Percentiles rank a stretch among this genome's conserved stretches.
These are phyloP conservation scores for Urocitellus parryii DNA, from an alignment of 2,113 vertebrate species.

Conservation along the genomic window DNA sequence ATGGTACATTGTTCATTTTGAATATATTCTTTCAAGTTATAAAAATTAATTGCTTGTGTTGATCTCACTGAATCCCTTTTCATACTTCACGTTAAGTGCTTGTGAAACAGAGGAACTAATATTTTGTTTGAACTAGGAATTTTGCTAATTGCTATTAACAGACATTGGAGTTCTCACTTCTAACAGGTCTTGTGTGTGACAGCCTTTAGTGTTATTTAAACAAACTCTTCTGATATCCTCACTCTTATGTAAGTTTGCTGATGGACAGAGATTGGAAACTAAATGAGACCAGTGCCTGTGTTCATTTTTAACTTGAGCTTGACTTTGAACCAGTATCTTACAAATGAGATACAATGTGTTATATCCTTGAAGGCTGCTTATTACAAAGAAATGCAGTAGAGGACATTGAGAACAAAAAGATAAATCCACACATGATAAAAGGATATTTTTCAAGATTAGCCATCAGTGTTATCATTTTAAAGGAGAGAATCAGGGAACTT, in stretches of 20 bases:
- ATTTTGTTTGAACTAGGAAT: slow-evolving; percentile 37
- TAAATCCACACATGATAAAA: slow-evolving; percentile 81
- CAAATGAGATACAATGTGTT: slow-evolving; percentile 4
- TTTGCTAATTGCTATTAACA: slow-evolving; percentile 30
- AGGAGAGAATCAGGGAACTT: slow-evolving; percentile 79
- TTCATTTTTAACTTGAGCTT: slow-evolving; percentile 48
- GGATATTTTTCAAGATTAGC: slow-evolving; percentile 80
- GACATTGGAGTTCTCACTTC: background rate
- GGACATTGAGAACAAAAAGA: slow-evolving; percentile 79
- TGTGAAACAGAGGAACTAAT: background rate
- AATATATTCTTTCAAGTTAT: background rate
- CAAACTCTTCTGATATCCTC: background rate
- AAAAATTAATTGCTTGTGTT: slow-evolving; percentile 24
- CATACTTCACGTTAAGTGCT: slow-evolving; percentile 8
- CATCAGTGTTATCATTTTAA: slow-evolving; percentile 84
- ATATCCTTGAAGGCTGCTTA: slow-evolving; percentile 79
- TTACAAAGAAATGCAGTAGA: slow-evolving; percentile 75
- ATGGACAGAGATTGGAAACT: slow-evolving; percentile 27
- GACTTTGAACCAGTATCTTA: slow-evolving; percentile 55
- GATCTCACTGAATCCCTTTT: background rate
- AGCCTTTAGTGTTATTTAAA: slow-evolving; percentile 30
- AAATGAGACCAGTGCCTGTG: slow-evolving; percentile 26
- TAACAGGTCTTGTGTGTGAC: background rate
- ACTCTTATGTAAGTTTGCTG: slow-evolving; percentile 12
- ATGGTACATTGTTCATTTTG: slow-evolving; percentile 40